phyloP scores from a whole-genome alignment of 2,113 vertebrate genomes.

The Bos indicus region DNA sequence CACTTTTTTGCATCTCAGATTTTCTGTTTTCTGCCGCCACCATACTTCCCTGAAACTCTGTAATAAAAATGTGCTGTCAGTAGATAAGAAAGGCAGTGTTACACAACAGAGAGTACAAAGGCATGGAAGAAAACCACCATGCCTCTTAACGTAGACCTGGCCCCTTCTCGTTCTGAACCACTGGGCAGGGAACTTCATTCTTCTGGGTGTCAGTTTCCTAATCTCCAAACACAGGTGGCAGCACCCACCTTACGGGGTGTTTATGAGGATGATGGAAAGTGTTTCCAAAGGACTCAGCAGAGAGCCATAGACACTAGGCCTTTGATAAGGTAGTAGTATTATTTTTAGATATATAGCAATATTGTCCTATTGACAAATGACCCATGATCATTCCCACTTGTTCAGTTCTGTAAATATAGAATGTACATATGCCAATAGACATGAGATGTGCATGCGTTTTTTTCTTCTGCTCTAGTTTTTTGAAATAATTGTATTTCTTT shows the following conservation, averaged over 20 bases:
- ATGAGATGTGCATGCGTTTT: not conserved
- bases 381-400: not conserved
- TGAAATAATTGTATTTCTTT: not conserved
- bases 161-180: not conserved
- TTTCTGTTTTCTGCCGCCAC: not conserved
- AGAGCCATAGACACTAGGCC: not conserved
- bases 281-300: not conserved
- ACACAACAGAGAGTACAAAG: not conserved
- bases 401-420: not conserved
- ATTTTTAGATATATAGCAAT: not conserved
- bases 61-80: not conserved
- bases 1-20: not conserved
- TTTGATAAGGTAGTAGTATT: not conserved
- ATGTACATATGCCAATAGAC: not conserved
- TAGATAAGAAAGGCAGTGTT: not conserved
- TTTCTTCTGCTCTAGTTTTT: not conserved
- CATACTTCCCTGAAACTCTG: not conserved
- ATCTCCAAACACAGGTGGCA: not conserved
- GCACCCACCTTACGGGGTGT: not conserved
- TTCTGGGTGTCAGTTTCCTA: not conserved
- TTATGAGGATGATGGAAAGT: not conserved
- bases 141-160: not conserved
- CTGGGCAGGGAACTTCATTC: not conserved
- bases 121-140: not conserved
- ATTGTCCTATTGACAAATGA: not conserved